Percentiles rank a stretch among this genome's conserved stretches.
Conservation (phyloP, 1,140 invertebrate genomes). For the Monochamus saltuarius region DNA sequence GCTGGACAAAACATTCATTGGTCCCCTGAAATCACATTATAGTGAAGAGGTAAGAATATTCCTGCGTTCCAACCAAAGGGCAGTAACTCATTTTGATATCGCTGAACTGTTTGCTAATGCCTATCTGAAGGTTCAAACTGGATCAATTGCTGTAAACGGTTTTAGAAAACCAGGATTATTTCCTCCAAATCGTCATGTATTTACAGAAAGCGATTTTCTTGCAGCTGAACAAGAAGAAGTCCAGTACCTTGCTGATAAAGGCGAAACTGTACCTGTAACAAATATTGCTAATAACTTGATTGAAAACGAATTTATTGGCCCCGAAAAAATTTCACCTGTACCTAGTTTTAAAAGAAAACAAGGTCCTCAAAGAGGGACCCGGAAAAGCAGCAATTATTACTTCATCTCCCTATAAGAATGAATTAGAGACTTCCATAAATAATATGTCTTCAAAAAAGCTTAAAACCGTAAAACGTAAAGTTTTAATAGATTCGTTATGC, state of each 20-base stretch:
- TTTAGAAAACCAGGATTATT: no score
- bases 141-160: neutral
- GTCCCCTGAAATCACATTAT: neutral
- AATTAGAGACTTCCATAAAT: neutral
- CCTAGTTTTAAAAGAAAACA: neutral
- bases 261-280: neutral
- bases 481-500: neutral
- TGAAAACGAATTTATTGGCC: neutral
- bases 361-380: neutral
- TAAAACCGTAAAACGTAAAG: no score
- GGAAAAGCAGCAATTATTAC: neutral
- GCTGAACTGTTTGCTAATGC: neutral
- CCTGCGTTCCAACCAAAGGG: neutral
- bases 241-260: neutral
- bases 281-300: neutral
- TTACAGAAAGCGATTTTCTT: neutral
- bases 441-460: no score
- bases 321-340: neutral
- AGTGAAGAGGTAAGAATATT: neutral
- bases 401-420: neutral
- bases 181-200: neutral
- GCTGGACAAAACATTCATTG: neutral
- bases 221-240: neutral
- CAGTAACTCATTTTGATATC: neutral
- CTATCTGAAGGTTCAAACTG: neutral